A percentile compares a stretch with the other conserved stretches of the same genome.
Evolutionary conservation across 2,888 invertebrate species (phyloP).

Genomic region (Diloba caeruleocephala): DNA sequence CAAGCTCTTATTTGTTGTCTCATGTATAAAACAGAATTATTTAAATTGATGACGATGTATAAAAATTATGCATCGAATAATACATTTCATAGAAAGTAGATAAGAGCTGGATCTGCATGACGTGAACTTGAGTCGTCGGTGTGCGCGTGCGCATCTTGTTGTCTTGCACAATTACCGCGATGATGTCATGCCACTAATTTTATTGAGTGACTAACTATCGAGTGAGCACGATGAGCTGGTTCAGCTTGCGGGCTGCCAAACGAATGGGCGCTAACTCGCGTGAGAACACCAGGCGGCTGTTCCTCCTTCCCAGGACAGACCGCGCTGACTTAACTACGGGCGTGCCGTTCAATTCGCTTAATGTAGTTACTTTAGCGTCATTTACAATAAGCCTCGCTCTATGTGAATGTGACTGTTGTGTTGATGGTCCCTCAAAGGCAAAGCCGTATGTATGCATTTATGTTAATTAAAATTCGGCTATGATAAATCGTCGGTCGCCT

Average conservation of each 20-base stretch:
- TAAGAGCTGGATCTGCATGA: conserved; percentile 2
- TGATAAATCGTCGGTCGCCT: too few relatives aligned
- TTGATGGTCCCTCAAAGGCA: too few relatives aligned
- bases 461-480: too few relatives aligned
- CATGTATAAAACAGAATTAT: neutral
- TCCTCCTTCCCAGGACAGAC: too few relatives aligned
- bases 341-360: too few relatives aligned
- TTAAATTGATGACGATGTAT: neutral
- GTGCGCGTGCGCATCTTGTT: conserved; percentile 16
- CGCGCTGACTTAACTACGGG: too few relatives aligned
- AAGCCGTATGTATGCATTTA: too few relatives aligned
- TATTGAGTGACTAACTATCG: conserved; percentile 48
- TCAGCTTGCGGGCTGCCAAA: conserved; percentile 17
- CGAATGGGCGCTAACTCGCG: conserved; percentile 27
- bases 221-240: conserved; percentile 18
- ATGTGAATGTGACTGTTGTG: too few relatives aligned
- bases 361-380: too few relatives aligned
- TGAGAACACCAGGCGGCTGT: conserved; percentile 16
- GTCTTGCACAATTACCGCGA: conserved; percentile 47
- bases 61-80: neutral
- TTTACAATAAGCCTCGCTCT: too few relatives aligned
- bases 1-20: too few relatives aligned
- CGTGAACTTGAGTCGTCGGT: conserved; percentile 34
- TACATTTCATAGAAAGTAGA: neutral
- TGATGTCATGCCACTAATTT: conserved; percentile 72